These are phyloP conservation scores for Bombus soroeensis DNA, from an alignment of 1,140 invertebrate genomes.

Conservation along the genomic window DNA sequence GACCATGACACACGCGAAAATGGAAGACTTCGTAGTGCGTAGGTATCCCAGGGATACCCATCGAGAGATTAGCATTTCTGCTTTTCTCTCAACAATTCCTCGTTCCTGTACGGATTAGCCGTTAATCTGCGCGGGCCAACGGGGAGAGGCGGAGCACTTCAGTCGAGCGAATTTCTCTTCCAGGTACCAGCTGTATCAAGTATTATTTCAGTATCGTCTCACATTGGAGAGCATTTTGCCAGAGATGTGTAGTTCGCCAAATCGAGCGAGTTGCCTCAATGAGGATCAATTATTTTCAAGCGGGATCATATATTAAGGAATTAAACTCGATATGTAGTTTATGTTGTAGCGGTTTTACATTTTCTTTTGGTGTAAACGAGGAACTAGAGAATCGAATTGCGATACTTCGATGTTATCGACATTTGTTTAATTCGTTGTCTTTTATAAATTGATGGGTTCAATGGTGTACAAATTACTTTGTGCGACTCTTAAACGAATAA, in stretches of 20 bases:
- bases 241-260: background rate
- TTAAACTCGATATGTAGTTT: background rate
- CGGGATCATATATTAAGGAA: constrained; percentile 14
- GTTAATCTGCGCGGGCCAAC: constrained; percentile 77
- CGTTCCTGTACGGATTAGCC: constrained; percentile 81
- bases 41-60: constrained; percentile 78
- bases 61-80: constrained; percentile 82
- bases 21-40: constrained; percentile 55
- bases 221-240: constrained; percentile 49
- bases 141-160: constrained; percentile 63
- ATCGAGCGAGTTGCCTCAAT: constrained; percentile 17
- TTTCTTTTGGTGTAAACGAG: background rate
- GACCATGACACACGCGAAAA: constrained; percentile 47
- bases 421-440: too few species aligned
- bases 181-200: constrained; percentile 73
- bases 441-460: too few species aligned
- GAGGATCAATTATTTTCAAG: constrained; percentile 54
- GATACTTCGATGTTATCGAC: too few species aligned
- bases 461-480: too few species aligned
- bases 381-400: background rate
- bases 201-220: constrained; percentile 77
- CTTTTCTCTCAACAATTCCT: constrained; percentile 82
- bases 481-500: too few species aligned
- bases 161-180: constrained; percentile 62
- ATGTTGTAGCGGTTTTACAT: background rate